Evolutionary conservation across 2,797 vertebrate species (phyloP).

Genomic region (Capromys pilorides): DNA sequence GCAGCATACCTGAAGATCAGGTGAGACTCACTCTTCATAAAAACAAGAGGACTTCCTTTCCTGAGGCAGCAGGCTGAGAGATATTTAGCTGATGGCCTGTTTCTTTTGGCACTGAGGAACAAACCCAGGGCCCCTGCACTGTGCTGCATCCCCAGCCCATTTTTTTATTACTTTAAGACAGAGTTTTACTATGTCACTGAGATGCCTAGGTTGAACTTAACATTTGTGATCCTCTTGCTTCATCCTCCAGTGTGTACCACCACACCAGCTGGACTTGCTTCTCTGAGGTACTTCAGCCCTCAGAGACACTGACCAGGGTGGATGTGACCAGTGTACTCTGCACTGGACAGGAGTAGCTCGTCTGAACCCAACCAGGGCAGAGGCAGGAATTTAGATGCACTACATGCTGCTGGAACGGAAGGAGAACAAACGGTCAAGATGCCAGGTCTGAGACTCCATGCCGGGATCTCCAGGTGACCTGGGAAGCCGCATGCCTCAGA

Average conservation of each 20-base stretch:
- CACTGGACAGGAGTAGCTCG: not conserved
- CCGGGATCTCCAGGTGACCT: not conserved
- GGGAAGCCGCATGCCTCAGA: not conserved
- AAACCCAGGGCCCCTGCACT: not conserved
- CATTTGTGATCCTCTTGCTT: not conserved
- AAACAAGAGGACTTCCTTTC: not conserved
- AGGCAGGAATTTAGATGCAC: not conserved
- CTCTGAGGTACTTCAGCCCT: not conserved
- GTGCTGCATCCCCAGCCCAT: not conserved
- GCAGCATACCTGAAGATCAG: constrained; percentile 87
- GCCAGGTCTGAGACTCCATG: not conserved
- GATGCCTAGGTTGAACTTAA: not conserved
- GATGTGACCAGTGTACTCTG: accelerated
- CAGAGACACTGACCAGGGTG: not conserved
- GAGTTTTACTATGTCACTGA: not conserved
- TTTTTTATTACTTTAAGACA: not conserved
- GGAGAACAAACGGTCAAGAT: not conserved
- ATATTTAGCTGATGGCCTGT: not conserved
- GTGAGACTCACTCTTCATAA: constrained; percentile 77
- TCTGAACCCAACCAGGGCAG: not conserved
- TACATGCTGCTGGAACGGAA: not conserved
- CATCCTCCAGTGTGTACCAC: not conserved
- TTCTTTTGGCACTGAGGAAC: not conserved
- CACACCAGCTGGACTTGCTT: not conserved
- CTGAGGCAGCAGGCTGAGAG: not conserved